These are phyloP conservation scores for Pachymerium ferrugineum DNA, from an alignment of 2,888 invertebrate species.

Conservation along the genomic window DNA sequence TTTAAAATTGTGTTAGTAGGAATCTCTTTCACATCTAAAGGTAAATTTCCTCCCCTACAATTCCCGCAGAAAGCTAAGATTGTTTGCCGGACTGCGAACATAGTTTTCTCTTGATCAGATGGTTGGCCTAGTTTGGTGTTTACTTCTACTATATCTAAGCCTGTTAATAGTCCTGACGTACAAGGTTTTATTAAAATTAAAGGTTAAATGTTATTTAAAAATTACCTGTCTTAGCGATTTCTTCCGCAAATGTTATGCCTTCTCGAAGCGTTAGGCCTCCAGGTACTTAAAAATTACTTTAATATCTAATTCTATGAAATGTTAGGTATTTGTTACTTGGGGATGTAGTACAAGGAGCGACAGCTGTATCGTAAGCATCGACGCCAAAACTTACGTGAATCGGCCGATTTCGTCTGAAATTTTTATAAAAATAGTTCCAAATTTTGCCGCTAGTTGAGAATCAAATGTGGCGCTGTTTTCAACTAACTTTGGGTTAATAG, in stretches of 20 bases:
- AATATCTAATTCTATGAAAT: neutral
- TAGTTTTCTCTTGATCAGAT: conserved; percentile 62
- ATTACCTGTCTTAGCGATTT: conserved; percentile 60
- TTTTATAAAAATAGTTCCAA: neutral
- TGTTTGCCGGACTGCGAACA: conserved; percentile 69
- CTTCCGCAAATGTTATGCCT: conserved; percentile 73
- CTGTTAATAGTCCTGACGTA: conserved; percentile 57
- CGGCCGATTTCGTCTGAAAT: conserved; percentile 43
- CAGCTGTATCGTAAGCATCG: conserved; percentile 73
- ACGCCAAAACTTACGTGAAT: conserved; percentile 91
- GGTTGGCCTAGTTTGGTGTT: conserved; percentile 74
- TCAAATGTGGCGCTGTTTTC: too few relatives aligned
- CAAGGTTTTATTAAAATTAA: neutral
- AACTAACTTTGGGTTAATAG: conserved; percentile 61
- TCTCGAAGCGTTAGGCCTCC: conserved; percentile 79
- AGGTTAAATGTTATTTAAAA: neutral
- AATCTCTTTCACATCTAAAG: conserved; percentile 33
- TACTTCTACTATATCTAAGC: conserved; percentile 84
- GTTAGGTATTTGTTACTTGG: conserved; percentile 54
- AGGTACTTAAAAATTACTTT: conserved; percentile 56
- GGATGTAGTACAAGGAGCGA: conserved; percentile 85
- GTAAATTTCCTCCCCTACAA: conserved; percentile 42
- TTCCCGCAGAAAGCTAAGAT: conserved; percentile 60
- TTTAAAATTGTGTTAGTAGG: neutral
- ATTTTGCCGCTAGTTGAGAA: too few relatives aligned